phyloP scores from a whole-genome alignment of 2,888 invertebrate species.

The Scrobipalpa costella region DNA sequence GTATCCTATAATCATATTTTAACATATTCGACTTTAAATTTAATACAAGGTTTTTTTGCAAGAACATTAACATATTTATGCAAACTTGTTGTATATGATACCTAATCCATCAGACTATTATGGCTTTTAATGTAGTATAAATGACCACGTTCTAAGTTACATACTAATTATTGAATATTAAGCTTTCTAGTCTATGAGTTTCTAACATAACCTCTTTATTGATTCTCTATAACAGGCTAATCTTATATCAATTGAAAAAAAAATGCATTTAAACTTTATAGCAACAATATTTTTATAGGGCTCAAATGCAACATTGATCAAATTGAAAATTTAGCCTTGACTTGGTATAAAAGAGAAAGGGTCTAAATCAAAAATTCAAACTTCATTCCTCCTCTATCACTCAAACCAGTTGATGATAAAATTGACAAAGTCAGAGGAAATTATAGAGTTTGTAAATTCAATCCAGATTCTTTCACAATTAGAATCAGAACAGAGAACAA shows the following conservation, averaged over 20 bases:
- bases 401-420: background rate
- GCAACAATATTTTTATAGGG: background rate
- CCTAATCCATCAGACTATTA: constrained; percentile 14
- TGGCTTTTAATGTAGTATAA: background rate
- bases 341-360: background rate
- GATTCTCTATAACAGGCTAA: background rate
- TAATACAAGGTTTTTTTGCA: too few relatives aligned
- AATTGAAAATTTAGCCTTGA: background rate
- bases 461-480: background rate
- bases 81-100: background rate
- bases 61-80: background rate
- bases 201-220: constrained; percentile 6
- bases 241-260: background rate
- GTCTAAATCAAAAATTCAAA: background rate
- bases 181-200: constrained; percentile 45
- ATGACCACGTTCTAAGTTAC: constrained; percentile 48
- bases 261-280: constrained; percentile 1
- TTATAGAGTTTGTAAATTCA: background rate
- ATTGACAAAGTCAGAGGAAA: background rate
- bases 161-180: constrained; percentile 30
- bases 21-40: too few relatives aligned
- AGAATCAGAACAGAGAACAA: background rate
- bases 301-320: background rate
- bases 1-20: too few relatives aligned
- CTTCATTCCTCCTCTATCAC: background rate